Base-by-base conservation (phyloP, 2,113 vertebrate species). In the Sebastes fasciatus region DNA sequence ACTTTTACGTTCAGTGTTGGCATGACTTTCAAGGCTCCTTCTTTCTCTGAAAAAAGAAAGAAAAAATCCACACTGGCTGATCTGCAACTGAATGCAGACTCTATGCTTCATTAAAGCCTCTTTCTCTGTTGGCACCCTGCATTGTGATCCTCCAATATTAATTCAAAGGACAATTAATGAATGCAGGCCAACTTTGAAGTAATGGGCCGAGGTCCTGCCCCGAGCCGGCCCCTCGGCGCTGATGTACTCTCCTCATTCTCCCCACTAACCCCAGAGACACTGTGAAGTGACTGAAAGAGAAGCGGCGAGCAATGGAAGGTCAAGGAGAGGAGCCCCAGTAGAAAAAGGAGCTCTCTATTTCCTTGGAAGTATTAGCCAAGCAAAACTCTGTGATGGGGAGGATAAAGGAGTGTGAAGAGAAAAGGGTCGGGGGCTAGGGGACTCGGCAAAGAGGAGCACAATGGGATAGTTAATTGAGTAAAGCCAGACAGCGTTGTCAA, bases 101-200 rank as follows among this genome's bases (percentile, higher is more conserved):
- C 97, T 97, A 98, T 98, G 98, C 97, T 99, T 99, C 98, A 99
- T 97, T 99, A 99, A 97, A 97, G 97, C 97, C 94, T 96, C 97
- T 99, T 99, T 99, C 97, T 98, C 96, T 96, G 96, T 96, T 98
- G 97, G 97, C 97, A 97, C 96, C 97, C 96, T 34, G 95, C 97
- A 99, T 99, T 99, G 98, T 99, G 97, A 98, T 98, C 97, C 96
- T 96, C 97, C 97, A 97, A 99, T 99, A 99, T 99, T 98, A 99
- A 99, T 99, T 99, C 98, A 99, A 99, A 99, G 97, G 97, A 97
- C 98, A 99, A 99, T 99, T 99, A 99, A 99, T 99, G 98, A 99
- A 99, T 99, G 98, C 97, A 96, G 95, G 94, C 95, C 96, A 98
- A 98, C 97, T 99, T 99, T 99, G 98, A 99, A 99, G 98, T 99